Conservation (phyloP, 2,797 vertebrate species). For the Intellagama lesueurii region DNA sequence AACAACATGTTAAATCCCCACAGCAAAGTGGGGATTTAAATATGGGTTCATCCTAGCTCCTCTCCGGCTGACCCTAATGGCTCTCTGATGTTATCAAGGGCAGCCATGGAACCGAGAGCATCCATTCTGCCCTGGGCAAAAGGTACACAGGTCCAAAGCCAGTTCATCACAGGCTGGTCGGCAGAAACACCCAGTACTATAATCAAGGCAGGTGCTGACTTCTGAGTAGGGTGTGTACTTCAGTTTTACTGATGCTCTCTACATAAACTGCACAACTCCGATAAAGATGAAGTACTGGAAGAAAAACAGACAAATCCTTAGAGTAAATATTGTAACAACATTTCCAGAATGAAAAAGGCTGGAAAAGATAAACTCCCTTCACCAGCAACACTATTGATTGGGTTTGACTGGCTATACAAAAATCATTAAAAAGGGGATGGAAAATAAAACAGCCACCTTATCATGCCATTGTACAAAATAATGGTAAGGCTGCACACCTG, state of each 20-base stretch:
- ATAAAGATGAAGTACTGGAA: slow-evolving; percentile 42
- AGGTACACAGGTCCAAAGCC: not conserved
- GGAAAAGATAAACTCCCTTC: not conserved
- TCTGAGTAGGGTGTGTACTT: too few relatives aligned
- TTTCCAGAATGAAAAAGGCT: not conserved
- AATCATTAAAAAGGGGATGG: not conserved
- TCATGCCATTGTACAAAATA: too few relatives aligned
- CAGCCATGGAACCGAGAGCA: not conserved
- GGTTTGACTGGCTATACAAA: not conserved
- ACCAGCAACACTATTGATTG: not conserved
- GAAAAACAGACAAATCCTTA: slow-evolving; percentile 49
- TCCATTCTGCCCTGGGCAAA: not conserved
- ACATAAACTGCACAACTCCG: slow-evolving; percentile 34
- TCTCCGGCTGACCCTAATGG: not conserved
- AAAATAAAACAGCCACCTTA: too few relatives aligned
- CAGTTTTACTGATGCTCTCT: slow-evolving; percentile 14
- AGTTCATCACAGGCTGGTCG: not conserved
- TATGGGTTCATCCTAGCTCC: too few relatives aligned
- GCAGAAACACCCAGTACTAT: slow-evolving; percentile 23
- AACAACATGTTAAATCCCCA: too few relatives aligned
- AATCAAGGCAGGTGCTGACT: not conserved
- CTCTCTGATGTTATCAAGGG: not conserved
- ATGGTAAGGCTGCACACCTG: too few relatives aligned
- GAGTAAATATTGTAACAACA: not conserved
- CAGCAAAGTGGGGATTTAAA: too few relatives aligned